Percentiles rank a stretch among this genome's conserved stretches.
phyloP scores from a whole-genome alignment of 2,113 vertebrate species.

The Notothenia rossii region DNA sequence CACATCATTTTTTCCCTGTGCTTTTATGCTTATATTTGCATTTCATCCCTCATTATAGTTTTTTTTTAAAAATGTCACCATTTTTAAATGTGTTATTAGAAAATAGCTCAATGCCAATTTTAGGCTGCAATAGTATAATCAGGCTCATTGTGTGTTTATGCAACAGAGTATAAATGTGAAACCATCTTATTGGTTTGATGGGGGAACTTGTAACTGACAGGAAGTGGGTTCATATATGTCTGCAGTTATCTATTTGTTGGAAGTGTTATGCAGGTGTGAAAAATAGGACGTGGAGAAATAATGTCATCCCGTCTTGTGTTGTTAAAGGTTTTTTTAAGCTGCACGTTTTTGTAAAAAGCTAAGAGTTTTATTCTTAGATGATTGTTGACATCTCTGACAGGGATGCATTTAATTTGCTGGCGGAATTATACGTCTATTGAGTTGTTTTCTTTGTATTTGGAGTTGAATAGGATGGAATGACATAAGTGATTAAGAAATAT shows the following conservation, averaged over 20 bases:
- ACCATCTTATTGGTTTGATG: slow-evolving; percentile 4
- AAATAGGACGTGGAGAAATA: slow-evolving; percentile 20
- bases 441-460: slow-evolving; percentile 48
- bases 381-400: slow-evolving; percentile 48
- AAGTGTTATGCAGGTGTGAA: slow-evolving; percentile 8
- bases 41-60: slow-evolving; percentile 25
- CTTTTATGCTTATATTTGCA: slow-evolving; percentile 30
- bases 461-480: slow-evolving; percentile 57
- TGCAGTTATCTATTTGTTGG: slow-evolving; percentile 6
- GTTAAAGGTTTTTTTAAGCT: slow-evolving; percentile 23
- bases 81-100: slow-evolving; percentile 10
- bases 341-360: slow-evolving; percentile 16
- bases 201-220: slow-evolving; percentile 21
- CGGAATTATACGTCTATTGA: slow-evolving; percentile 49
- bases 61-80: slow-evolving; percentile 8
- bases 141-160: slow-evolving; percentile 37
- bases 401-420: slow-evolving; percentile 51
- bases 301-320: slow-evolving; percentile 16
- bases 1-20: slow-evolving; percentile 2
- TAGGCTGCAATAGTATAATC: slow-evolving; percentile 10
- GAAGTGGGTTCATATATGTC: slow-evolving; percentile 7
- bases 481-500: slow-evolving; percentile 64
- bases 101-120: slow-evolving; percentile 5
- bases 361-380: slow-evolving; percentile 29
- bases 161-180: slow-evolving; percentile 8